phyloP scores from a whole-genome alignment of 2,888 invertebrate genomes.

The Carabus problematicus region DNA sequence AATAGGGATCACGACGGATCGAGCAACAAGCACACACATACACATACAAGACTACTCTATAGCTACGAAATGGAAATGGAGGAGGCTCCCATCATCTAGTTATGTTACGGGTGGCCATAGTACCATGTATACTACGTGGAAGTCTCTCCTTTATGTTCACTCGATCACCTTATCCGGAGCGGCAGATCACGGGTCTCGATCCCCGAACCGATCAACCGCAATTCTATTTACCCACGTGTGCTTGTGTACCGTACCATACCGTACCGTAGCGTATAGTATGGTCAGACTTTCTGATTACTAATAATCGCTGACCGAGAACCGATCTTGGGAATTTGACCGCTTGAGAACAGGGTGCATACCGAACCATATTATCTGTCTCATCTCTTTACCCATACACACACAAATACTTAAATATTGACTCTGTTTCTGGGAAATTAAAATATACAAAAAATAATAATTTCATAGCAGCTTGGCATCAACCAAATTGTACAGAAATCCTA shows the following conservation, averaged over 20 bases:
- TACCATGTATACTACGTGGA: not conserved
- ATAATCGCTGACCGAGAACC: constrained; percentile 35
- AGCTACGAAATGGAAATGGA: no score
- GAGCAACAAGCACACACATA: constrained; percentile 50
- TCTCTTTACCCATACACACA: no score
- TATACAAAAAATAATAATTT: no score
- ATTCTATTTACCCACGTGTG: constrained; percentile 15
- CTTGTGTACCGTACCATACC: constrained; percentile 25
- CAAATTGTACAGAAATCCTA: no score
- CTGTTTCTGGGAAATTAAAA: no score
- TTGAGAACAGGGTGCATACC: constrained; percentile 14
- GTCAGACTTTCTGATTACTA: constrained; percentile 35
- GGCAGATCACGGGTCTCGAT: constrained; percentile 8
- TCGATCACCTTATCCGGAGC: constrained; percentile 15
- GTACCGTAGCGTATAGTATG: constrained; percentile 21
- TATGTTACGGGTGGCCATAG: constrained; percentile 18
- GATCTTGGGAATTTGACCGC: constrained; percentile 33
- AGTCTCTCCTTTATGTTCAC: constrained; percentile 7
- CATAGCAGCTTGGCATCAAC: no score
- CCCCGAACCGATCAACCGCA: constrained; percentile 9
- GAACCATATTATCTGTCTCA: not conserved
- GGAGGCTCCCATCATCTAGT: constrained; percentile 10
- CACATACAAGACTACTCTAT: constrained; percentile 50
- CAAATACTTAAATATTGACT: no score
- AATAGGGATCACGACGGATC: constrained; percentile 57